Base-by-base conservation (phyloP, 2,797 vertebrate genomes). In the Amblyraja radiata region DNA sequence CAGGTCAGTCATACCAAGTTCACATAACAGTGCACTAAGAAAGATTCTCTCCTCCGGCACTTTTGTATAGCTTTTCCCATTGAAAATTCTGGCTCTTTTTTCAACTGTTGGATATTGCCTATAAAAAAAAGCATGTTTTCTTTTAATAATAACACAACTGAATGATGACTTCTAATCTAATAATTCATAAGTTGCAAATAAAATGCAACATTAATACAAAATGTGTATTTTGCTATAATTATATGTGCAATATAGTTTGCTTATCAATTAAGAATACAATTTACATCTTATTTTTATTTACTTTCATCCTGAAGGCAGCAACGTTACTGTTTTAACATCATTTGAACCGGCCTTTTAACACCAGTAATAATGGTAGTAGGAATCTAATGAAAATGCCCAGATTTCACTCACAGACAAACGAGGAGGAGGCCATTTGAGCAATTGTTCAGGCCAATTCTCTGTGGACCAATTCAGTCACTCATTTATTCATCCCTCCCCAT, bases 101-200 rank as follows among this genome's bases (percentile, higher is more conserved):
- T 99, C 99, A 39, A 98, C 98, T 0, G 98, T 98, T 93, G 98
- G 96, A 95, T 96, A 99, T 93, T 96, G 97, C 93, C 98, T 99
- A 95, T 11, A 81, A 94, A 54, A 93, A 6, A 93, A 95, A 23
- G 2, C 68, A 92, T 74, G 71, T 46, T 46, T 84, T 63, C 28
- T 58, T 83, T 86, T 7, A 83, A 83, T 83, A 83, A 83, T 28
- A 61, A 61, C 6, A 61, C 23, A 3, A 84, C 1, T 61, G 54
- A 6, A n/a, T n/a, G 0, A 58, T 83, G 54, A 81, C 11, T 63
- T 63, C 11, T 1, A 77, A 77, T 28, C 28, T 63, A 28, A 32
- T 11, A 68, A 65, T 88, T 88, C 21, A 21, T n/a, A 88, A 88
- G 36, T 36, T 68, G n/a, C 63, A 68, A 65, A 88, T 65, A 88